A percentile compares a stretch with the other conserved stretches of the same genome.
These are phyloP conservation scores for Psittacula cyanocephala DNA, from an alignment of 2,113 vertebrate genomes.

Conservation along the genomic window DNA sequence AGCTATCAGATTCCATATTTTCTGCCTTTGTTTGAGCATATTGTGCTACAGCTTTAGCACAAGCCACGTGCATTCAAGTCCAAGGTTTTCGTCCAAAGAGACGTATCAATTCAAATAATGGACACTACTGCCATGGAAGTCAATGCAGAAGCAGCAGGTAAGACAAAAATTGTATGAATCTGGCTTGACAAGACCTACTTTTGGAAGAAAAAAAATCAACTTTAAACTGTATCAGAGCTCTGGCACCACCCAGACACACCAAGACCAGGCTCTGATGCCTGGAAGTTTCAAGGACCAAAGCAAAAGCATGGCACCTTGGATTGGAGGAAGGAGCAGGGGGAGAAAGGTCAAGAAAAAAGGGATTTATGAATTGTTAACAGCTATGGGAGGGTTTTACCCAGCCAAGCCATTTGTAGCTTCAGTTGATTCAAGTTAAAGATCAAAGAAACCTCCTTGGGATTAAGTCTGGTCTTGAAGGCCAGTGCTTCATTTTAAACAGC, in stretches of 20 bases:
- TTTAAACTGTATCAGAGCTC: background rate
- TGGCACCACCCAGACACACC: background rate
- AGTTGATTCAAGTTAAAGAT: background rate
- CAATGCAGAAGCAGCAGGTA: fast-evolving
- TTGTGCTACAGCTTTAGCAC: background rate
- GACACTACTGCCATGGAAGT: background rate
- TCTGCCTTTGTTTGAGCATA: background rate
- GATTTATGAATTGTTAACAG: background rate
- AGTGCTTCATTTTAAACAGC: background rate
- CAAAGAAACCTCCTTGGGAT: background rate
- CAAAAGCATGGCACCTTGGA: background rate
- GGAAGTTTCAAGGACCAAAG: background rate
- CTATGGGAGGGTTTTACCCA: background rate
- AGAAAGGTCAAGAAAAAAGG: background rate
- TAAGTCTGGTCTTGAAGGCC: background rate
- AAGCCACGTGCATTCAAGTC: background rate
- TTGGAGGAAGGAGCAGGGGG: background rate
- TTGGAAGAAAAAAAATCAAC: background rate
- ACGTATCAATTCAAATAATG: background rate
- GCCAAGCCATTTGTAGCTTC: background rate
- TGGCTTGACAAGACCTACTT: background rate
- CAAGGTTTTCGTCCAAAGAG: background rate
- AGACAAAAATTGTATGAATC: background rate
- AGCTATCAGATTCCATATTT: background rate
- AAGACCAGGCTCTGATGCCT: background rate